Conservation (phyloP, 2,113 vertebrate genomes). For the Mustelus asterias region DNA sequence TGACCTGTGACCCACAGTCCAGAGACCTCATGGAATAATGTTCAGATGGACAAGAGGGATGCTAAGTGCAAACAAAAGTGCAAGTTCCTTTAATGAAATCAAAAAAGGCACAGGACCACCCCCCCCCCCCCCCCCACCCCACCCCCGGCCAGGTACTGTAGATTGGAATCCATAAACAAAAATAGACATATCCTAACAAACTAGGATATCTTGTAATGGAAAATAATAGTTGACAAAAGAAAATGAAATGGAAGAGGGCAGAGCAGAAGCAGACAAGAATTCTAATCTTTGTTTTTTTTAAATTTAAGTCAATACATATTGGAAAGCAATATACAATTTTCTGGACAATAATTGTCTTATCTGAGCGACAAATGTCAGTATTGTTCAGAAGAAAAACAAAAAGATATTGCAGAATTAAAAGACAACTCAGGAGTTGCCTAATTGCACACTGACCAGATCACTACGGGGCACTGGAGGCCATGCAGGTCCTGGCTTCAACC, state of each 20-base stretch:
- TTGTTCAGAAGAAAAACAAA: neutral
- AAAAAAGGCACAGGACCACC: neutral
- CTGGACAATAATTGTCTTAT: neutral
- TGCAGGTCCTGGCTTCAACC: neutral
- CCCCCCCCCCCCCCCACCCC: too few relatives aligned
- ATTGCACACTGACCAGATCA: neutral
- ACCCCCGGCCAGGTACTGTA: neutral
- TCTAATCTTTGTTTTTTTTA: neutral
- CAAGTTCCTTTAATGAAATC: neutral
- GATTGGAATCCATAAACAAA: neutral
- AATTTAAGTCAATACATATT: neutral
- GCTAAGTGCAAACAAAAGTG: neutral
- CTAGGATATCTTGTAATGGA: neutral
- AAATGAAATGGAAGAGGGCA: neutral
- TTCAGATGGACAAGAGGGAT: slow-evolving; percentile 6
- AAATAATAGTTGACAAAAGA: neutral
- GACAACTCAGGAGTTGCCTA: neutral
- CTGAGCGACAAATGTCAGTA: neutral
- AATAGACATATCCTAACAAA: neutral
- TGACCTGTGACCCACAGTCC: slow-evolving; percentile 36
- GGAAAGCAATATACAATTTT: neutral
- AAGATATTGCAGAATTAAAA: neutral
- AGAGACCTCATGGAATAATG: neutral
- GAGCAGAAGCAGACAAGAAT: neutral
- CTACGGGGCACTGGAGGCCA: neutral